These are phyloP conservation scores for Dichetophora obliterata DNA, from an alignment of 2,888 invertebrate species.

Conservation along the genomic window DNA sequence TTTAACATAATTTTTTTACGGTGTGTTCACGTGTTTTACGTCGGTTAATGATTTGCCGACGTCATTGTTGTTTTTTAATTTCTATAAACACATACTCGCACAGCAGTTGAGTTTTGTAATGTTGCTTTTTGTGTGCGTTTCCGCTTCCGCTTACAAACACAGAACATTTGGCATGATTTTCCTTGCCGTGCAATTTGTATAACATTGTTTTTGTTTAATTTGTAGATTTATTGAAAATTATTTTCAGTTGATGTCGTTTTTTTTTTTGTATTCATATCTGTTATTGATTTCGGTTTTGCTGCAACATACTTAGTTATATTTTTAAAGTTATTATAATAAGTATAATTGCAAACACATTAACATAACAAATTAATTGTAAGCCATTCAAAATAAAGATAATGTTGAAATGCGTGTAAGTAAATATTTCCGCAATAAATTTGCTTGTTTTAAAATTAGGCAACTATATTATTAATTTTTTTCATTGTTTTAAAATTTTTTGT, in stretches of 20 bases:
- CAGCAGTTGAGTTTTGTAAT: not conserved
- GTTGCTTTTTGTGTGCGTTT: not conserved
- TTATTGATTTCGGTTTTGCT: not conserved
- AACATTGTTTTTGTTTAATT: constrained; percentile 12
- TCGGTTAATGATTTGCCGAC: not conserved
- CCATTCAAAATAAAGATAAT: no score
- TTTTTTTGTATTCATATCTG: not conserved
- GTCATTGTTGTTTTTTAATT: not conserved
- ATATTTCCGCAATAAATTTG: no score
- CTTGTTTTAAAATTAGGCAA: no score
- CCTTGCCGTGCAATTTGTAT: constrained; percentile 17
- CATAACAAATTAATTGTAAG: not conserved
- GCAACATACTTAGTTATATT: not conserved
- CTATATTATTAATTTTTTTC: no score
- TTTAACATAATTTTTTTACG: no score
- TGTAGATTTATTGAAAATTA: not conserved
- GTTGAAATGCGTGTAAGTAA: no score
- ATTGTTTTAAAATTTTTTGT: no score
- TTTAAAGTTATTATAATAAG: no score
- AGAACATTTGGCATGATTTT: no score
- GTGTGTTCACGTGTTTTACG: no score
- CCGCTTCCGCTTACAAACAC: not conserved
- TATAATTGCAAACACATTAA: not conserved
- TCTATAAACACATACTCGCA: not conserved
- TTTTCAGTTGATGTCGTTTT: not conserved